These are phyloP conservation scores for Chrysodeixis includens DNA, from an alignment of 2,888 invertebrate species.

Conservation along the genomic window DNA sequence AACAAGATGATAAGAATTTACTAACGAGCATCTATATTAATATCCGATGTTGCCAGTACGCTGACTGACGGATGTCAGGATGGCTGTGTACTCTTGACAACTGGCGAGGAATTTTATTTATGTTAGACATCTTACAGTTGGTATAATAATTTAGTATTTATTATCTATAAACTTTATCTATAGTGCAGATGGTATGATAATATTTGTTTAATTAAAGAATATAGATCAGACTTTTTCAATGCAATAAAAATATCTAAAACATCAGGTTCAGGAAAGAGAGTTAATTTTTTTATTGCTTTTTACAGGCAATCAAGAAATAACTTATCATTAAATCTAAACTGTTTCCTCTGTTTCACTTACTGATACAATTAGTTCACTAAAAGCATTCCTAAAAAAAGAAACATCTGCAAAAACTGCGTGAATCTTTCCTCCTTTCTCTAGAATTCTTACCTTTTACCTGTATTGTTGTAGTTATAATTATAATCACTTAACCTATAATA, in stretches of 20 bases:
- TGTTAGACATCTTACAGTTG: slow-evolving; percentile 15
- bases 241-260: background rate
- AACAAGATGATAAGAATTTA: slow-evolving; percentile 69
- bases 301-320: background rate
- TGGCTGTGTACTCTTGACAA: slow-evolving; percentile 35
- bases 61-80: slow-evolving; percentile 65
- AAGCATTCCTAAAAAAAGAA: background rate
- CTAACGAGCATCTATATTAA: slow-evolving; percentile 72
- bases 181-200: background rate
- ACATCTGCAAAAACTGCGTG: background rate
- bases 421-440: background rate
- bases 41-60: slow-evolving; percentile 65
- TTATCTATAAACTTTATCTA: background rate
- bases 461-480: background rate
- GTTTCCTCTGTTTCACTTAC: background rate
- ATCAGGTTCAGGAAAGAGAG: background rate
- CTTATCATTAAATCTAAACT: background rate
- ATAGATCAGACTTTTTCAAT: background rate
- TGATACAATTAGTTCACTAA: background rate
- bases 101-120: slow-evolving; percentile 23
- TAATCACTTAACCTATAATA: no score
- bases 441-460: background rate
- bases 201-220: background rate
- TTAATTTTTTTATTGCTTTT: background rate
- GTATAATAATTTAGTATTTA: slow-evolving; percentile 15